Evolutionary conservation across 2,888 invertebrate genomes (phyloP).

Genomic region (Anaspis maculata): DNA sequence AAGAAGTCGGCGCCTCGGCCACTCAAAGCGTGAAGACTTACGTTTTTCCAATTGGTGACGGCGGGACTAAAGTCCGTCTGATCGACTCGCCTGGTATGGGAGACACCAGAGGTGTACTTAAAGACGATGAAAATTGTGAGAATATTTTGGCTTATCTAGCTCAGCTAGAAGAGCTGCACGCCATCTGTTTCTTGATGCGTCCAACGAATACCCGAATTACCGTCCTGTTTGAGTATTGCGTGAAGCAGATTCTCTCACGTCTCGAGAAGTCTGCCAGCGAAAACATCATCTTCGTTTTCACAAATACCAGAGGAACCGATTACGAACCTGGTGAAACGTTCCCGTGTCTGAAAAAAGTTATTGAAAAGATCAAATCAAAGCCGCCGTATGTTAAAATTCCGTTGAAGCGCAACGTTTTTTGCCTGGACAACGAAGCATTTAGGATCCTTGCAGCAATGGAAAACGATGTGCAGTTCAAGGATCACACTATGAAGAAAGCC

Average conservation of each 20-base stretch:
- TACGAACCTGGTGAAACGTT: conserved; percentile 32
- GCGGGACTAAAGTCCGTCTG: conserved; percentile 24
- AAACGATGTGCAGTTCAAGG: conserved; percentile 18
- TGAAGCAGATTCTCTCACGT: conserved; percentile 32
- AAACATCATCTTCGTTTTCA: conserved; percentile 36
- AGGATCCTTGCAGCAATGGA: conserved; percentile 30
- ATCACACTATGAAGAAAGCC: conserved; percentile 8
- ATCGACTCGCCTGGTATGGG: conserved; percentile 37
- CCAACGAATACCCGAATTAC: conserved; percentile 29
- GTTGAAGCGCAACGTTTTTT: conserved; percentile 29
- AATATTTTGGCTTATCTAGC: conserved; percentile 29
- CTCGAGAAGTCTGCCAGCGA: conserved; percentile 32
- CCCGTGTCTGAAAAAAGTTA: conserved; percentile 21
- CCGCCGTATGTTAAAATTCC: conserved; percentile 27
- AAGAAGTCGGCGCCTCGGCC: conserved; percentile 18
- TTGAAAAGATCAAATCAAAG: conserved; percentile 20
- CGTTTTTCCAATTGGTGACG: conserved; percentile 20
- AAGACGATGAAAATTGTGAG: conserved; percentile 29
- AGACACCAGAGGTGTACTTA: conserved; percentile 24
- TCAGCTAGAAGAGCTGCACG: conserved; percentile 29
- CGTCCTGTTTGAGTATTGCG: conserved; percentile 32
- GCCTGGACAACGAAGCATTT: conserved; percentile 36
- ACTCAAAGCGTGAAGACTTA: conserved; percentile 25
- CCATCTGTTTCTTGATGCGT: conserved; percentile 31
- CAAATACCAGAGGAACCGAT: conserved; percentile 27